These are phyloP conservation scores for Perodicticus potto DNA, from an alignment of 2,797 vertebrate species.

Conservation along the genomic window DNA sequence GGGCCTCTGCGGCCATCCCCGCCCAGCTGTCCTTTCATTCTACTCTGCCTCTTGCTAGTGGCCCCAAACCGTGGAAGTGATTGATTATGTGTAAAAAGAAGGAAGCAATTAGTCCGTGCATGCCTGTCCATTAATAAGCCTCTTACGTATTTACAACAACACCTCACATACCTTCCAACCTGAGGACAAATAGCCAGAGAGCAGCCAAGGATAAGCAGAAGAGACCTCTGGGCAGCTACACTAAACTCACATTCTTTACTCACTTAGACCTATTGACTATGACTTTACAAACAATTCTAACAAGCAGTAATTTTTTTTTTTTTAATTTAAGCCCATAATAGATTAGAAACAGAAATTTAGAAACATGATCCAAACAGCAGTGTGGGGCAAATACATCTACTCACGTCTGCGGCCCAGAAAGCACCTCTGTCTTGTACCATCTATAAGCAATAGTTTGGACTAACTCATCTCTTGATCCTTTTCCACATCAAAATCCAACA, in stretches of 20 bases:
- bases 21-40: not conserved
- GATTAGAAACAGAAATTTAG: not conserved
- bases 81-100: constrained; percentile 79
- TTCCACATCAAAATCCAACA: not conserved
- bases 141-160: constrained; percentile 74
- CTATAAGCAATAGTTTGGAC: not conserved
- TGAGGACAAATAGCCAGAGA: not conserved
- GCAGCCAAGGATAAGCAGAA: not conserved
- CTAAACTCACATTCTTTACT: fast-evolving
- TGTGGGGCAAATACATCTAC: fast-evolving
- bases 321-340: not conserved
- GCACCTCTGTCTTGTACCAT: not conserved
- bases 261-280: not conserved
- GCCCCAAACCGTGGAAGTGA: constrained; percentile 56
- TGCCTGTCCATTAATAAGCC: constrained; percentile 80
- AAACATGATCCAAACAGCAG: fast-evolving
- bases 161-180: constrained; percentile 70
- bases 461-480: not conserved
- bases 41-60: not conserved
- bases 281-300: not conserved
- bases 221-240: not conserved
- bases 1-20: not conserved
- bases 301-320: not conserved
- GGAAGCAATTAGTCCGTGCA: constrained; percentile 80
- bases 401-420: fast-evolving